Percentiles rank a stretch among this genome's conserved stretches.
Conservation (phyloP, 2,113 vertebrate genomes). For the Macaca nemestrina region DNA sequence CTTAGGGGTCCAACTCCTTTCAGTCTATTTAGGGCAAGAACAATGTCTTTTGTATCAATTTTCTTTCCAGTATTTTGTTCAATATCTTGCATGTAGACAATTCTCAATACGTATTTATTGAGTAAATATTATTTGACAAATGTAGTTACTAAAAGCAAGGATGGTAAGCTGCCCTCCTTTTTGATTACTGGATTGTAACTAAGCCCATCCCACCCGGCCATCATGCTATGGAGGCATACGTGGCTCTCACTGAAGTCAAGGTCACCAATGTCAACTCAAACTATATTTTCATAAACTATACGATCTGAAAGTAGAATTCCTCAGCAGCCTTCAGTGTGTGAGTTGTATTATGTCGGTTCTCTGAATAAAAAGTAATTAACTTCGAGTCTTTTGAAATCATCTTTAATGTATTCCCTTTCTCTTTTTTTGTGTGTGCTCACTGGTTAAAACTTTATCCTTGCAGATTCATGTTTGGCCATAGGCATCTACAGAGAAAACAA, state of each 20-base stretch:
- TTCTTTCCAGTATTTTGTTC: neutral
- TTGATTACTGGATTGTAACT: neutral
- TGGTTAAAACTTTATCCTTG: neutral
- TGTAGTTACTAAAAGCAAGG: neutral
- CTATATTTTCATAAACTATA: neutral
- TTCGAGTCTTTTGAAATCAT: neutral
- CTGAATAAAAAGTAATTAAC: neutral
- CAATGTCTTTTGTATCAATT: neutral
- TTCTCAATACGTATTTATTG: neutral
- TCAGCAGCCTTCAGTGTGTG: neutral
- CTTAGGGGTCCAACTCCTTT: neutral
- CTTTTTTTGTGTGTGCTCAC: neutral
- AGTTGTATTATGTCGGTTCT: neutral
- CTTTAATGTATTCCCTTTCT: neutral
- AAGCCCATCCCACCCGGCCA: neutral
- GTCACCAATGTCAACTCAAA: neutral
- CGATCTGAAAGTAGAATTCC: neutral
- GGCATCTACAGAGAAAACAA: neutral
- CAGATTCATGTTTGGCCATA: constrained; percentile 4
- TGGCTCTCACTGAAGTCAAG: neutral
- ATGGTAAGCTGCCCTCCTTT: neutral
- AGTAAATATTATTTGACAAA: neutral
- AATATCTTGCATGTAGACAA: neutral
- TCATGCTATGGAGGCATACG: too few species aligned
- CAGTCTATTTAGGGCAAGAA: neutral